Percentiles rank a stretch among this genome's conserved stretches.
These are phyloP conservation scores for Hirtodrosophila trivittata DNA, from an alignment of 2,888 invertebrate species.

Conservation along the genomic window DNA sequence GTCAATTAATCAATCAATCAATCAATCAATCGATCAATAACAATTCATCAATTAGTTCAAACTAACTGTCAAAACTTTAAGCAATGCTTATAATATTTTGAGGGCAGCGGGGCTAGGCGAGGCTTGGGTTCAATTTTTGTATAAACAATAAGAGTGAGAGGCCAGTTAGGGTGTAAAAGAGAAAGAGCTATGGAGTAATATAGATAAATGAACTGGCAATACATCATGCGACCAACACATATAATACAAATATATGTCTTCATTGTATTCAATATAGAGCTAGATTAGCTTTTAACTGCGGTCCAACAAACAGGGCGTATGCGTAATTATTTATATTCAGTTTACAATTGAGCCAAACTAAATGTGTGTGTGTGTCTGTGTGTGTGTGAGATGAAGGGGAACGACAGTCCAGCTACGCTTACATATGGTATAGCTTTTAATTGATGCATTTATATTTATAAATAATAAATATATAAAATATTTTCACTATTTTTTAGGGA, in stretches of 20 bases:
- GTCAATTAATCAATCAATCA: constrained; percentile 52
- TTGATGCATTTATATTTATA: no score
- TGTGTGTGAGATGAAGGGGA: no score
- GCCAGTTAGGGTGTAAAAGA: constrained; percentile 23
- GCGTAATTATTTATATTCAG: constrained; percentile 33
- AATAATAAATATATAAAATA: no score
- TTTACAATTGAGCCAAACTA: constrained; percentile 21
- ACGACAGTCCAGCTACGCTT: no score
- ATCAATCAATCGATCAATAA: constrained; percentile 39
- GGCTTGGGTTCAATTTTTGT: no score
- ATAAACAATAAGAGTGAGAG: not conserved
- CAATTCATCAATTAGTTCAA: constrained; percentile 18
- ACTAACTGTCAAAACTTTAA: constrained; percentile 45
- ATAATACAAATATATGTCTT: constrained; percentile 12
- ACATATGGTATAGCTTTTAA: no score
- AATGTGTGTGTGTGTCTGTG: not conserved
- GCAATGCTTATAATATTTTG: constrained; percentile 37
- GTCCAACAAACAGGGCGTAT: constrained; percentile 42
- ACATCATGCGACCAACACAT: constrained; percentile 61
- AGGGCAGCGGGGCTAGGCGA: not conserved
- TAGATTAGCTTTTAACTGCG: constrained; percentile 29
- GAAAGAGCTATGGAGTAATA: constrained; percentile 23
- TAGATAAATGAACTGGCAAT: constrained; percentile 54
- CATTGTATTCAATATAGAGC: constrained; percentile 11
- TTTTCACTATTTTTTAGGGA: no score